Base-by-base conservation (phyloP, 2,797 vertebrate genomes). In the Glossophaga mutica region DNA sequence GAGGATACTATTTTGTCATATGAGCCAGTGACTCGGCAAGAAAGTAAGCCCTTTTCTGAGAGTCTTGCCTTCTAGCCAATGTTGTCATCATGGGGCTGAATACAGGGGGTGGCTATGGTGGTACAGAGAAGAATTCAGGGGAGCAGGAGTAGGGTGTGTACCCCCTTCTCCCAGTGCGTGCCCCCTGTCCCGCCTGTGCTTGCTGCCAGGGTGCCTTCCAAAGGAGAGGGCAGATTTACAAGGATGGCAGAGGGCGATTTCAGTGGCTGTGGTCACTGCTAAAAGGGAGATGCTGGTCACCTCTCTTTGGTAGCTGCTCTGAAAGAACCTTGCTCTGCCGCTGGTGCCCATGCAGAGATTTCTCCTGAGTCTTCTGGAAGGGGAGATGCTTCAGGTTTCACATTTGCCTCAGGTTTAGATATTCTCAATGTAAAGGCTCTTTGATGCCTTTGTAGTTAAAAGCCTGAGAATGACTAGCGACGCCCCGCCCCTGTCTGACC, bases 1-100 rank as follows among this genome's bases (percentile, higher is more conserved):
- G 99, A 99, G 98, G 99, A 99, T 98, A 98, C 99, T 15, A 99
- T 99, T 98, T 99, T 99, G 96, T 99, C 99, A 0, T 99, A 99
- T 3, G 99, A 99, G 98, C 99, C 99, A 6, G 99, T 99, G 96
- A 99, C 99, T 4, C 99, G 99, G 97, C 99, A 99, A 98, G 99
- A 99, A 99, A 99, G 99, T 99, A 98, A 99, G 99, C 99, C 78
- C 39, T 65, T 37, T 71, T 89, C 67, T 55, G 86, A 94, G 70
- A 78, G 65, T 79, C 95, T 93, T 62, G 79, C 87, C 32, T 85
- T 85, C 18, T 4, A n/a, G 55, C 50, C 79, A 21, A 76, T 87
- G 15, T 95, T 22, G 2, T 4, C 5, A 29, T 85, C 26, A 1
- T 67, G 71, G 90, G 65, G 55, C 73, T 87, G 57, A 59, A 34